Evolutionary conservation across 2,113 vertebrate genomes (phyloP).

Genomic region (Ibidorhyncha struthersii): DNA sequence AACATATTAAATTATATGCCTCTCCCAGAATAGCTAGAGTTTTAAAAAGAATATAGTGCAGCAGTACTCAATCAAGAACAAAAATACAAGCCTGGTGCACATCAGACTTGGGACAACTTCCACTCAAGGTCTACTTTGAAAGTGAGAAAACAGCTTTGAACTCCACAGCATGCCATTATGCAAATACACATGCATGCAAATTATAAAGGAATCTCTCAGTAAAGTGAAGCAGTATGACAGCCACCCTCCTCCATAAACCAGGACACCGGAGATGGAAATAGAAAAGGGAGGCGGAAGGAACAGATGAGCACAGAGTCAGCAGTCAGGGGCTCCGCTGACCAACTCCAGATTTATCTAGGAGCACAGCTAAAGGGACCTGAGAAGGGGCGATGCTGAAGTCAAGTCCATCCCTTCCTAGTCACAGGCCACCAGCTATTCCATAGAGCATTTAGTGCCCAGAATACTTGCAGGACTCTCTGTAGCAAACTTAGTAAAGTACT

Average conservation of each 20-base stretch:
- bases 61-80: constrained; percentile 56
- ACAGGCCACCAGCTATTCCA: not conserved
- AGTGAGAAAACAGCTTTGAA: constrained; percentile 60
- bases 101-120: constrained; percentile 32
- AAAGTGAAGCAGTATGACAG: not conserved
- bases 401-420: not conserved
- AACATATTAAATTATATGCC: constrained; percentile 61
- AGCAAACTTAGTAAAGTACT: not conserved
- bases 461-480: not conserved
- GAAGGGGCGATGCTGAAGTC: not conserved
- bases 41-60: constrained; percentile 52
- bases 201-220: not conserved
- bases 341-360: not conserved
- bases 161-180: not conserved
- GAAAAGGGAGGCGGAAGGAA: not conserved
- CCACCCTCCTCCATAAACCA: not conserved
- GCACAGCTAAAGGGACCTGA: not conserved
- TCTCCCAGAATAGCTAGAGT: constrained; percentile 57
- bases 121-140: constrained; percentile 39
- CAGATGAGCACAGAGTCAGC: accelerated
- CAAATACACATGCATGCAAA: not conserved
- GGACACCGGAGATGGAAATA: not conserved
- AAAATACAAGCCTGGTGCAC: constrained; percentile 18
- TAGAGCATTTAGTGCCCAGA: not conserved
- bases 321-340: not conserved